phyloP scores from a whole-genome alignment of 1,140 invertebrate species.

The Bombus pyrosoma region DNA sequence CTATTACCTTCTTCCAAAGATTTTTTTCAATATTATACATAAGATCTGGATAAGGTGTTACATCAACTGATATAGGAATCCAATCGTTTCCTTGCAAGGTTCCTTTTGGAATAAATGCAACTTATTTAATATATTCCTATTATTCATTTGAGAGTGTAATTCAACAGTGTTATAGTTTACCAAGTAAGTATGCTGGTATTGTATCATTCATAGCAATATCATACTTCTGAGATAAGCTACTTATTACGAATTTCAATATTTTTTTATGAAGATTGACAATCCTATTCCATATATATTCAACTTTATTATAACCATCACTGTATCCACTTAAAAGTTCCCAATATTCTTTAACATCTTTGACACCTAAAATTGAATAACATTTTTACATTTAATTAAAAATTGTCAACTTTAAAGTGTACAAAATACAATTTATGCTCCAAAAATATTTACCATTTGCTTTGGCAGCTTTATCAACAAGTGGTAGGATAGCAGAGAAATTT shows the following conservation, averaged over 20 bases:
- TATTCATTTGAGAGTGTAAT: background rate
- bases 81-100: constrained; percentile 85
- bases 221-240: constrained; percentile 76
- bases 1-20: constrained; percentile 83
- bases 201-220: constrained; percentile 71
- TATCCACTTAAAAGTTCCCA: constrained; percentile 85
- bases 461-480: constrained; percentile 83
- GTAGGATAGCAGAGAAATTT: constrained; percentile 82
- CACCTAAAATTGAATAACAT: constrained; percentile 60
- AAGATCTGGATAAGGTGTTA: constrained; percentile 83
- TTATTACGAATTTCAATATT: constrained; percentile 82
- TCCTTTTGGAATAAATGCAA: constrained; percentile 74
- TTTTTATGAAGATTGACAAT: constrained; percentile 83
- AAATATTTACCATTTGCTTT: constrained; percentile 82
- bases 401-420: background rate
- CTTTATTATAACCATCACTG: constrained; percentile 81
- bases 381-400: background rate
- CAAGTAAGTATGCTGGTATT: constrained; percentile 84
- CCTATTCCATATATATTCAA: constrained; percentile 82
- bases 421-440: background rate
- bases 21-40: constrained; percentile 84
- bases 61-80: constrained; percentile 83
- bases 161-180: constrained; percentile 75
- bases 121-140: constrained; percentile 2
- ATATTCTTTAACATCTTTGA: constrained; percentile 81